These are phyloP conservation scores for Drosophila orosa DNA, from an alignment of 1,140 invertebrate genomes.

Conservation along the genomic window DNA sequence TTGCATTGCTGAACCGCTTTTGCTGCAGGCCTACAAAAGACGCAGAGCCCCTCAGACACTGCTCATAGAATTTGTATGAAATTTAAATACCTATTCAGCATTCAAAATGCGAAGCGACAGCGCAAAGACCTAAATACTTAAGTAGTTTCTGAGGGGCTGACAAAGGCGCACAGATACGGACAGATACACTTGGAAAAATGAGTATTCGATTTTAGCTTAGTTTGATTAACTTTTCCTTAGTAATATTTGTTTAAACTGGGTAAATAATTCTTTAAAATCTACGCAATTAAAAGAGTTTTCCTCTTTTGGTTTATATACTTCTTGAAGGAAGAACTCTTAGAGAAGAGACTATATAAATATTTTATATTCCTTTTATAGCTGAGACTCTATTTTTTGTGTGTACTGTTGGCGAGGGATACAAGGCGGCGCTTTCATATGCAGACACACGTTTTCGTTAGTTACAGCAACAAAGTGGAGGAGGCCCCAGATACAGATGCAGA, in stretches of 20 bases:
- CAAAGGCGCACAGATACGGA: constrained; percentile 42
- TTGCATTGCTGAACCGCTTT: constrained; percentile 69
- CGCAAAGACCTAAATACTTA: constrained; percentile 82
- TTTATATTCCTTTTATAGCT: background rate
- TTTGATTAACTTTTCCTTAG: background rate
- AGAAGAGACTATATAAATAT: background rate
- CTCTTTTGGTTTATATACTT: background rate
- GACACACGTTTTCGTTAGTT: constrained; percentile 73
- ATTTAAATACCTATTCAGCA: constrained; percentile 83
- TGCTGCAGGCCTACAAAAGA: constrained; percentile 57
- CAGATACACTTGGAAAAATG: constrained; percentile 3
- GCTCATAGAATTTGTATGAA: constrained; percentile 82
- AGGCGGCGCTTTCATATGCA: constrained; percentile 71
- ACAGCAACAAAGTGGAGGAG: constrained; percentile 67
- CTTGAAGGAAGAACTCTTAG: background rate
- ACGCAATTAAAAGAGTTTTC: background rate
- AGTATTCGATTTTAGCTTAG: background rate
- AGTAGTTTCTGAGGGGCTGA: constrained; percentile 77
- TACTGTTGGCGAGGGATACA: constrained; percentile 27
- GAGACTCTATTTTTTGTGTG: background rate
- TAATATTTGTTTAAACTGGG: background rate
- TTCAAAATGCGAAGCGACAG: constrained; percentile 80
- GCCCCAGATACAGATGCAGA: constrained; percentile 58
- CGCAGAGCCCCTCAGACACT: constrained; percentile 51
- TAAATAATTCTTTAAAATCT: background rate